Evolutionary conservation across 2,113 vertebrate genomes (phyloP), one percentile per base, ranked within the genome.

Genomic region (Lipophrys pholis): DNA sequence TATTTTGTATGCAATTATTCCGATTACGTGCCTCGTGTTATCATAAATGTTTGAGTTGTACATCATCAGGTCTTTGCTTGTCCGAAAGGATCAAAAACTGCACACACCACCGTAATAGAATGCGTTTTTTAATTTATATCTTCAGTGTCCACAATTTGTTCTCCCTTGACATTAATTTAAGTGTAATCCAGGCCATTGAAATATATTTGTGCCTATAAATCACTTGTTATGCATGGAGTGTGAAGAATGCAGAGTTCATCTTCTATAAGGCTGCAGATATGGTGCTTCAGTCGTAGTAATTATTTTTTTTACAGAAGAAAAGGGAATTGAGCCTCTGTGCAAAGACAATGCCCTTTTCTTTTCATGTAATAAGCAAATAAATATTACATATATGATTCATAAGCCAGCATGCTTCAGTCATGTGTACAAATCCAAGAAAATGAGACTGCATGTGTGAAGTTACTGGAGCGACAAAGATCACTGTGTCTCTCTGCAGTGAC

Each of bases 341-440:
- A 68, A 14, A 55, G 15, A 40, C 41, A 14, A 35, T 30, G 6
- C 12, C 10, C 38, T 51, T 12, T 50, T 60, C 21, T 15, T 50
- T n/a, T 11, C 41, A 49, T 16, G 11, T 54, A 38, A 62, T 43
- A 9, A 0, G 2, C 2, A 5, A 48, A 48, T 48, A 11, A 2
- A 40, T 54, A 41, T 35, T 38, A 0, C 39, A 11, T 46, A 45
- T 12, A 53, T 9, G 8, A 67, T 48, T 36, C 16, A 50, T 9
- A 14, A 48, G 5, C 40, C 11, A 60, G 7, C 43, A 51, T 1
- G 40, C 43, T 73, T 45, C 52, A 68, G 35, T 56, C 63, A 62
- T 52, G 50, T 67, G 17, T 66, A 6, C 11, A 73, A 51, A 68
- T 63, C 16, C 42, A 50, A 43, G 9, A 17, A 16, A 30, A 35